Percentiles rank a stretch among this genome's conserved stretches.
Conservation (phyloP, 1,140 invertebrate species). For the Heliconius melpomene region DNA sequence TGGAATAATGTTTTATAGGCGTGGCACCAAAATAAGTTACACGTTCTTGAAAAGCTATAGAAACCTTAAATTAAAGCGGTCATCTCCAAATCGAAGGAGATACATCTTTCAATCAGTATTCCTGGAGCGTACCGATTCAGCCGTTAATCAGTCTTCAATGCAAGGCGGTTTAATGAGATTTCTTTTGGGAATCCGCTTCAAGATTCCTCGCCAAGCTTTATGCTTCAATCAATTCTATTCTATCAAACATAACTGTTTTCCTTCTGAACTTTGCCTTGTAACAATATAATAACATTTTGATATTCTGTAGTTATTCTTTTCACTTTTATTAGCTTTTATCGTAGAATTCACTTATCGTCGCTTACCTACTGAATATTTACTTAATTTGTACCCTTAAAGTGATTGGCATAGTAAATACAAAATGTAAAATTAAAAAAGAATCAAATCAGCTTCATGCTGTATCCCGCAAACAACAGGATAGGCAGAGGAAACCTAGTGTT, state of each 20-base stretch:
- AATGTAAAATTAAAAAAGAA: too few species aligned
- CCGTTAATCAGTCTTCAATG: constrained; percentile 46
- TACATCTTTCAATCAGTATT: constrained; percentile 47
- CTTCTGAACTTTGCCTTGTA: constrained; percentile 2
- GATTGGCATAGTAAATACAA: too few species aligned
- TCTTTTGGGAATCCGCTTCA: constrained; percentile 44
- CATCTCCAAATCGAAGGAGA: constrained; percentile 38
- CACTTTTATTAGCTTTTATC: background rate
- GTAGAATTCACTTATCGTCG: background rate
- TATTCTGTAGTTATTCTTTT: background rate
- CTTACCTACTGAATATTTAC: too few species aligned
- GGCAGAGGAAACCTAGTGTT: too few species aligned
- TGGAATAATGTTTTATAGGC: background rate
- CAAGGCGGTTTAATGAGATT: constrained; percentile 48
- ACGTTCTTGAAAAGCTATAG: constrained; percentile 25
- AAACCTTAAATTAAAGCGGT: constrained; percentile 40
- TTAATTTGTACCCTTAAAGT: too few species aligned
- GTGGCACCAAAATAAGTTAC: background rate
- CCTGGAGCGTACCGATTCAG: constrained; percentile 34
- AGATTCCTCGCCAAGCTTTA: constrained; percentile 39
- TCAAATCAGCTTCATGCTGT: too few species aligned
- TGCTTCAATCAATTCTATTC: constrained; percentile 43
- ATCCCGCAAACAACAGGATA: too few species aligned
- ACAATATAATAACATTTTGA: background rate
- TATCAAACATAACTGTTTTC: constrained; percentile 26